phyloP scores from a whole-genome alignment of 1,140 invertebrate genomes.

The Aculops lycopersici region DNA sequence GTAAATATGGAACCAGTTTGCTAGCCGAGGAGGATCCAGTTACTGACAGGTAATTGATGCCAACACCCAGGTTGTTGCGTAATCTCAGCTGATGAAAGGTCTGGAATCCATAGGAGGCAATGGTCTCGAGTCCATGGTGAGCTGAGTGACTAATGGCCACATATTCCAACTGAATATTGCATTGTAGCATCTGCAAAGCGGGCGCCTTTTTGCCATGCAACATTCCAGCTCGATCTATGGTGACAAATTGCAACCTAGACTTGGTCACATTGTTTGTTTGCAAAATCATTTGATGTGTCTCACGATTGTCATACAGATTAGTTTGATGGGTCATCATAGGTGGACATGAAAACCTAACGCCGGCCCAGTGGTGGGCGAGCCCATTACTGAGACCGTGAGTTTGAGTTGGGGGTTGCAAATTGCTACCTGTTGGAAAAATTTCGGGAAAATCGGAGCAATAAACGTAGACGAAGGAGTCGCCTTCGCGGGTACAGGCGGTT shows the following conservation, averaged over 20 bases:
- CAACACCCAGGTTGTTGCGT: conserved; percentile 49
- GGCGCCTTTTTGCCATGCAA: conserved; percentile 76
- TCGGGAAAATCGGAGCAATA: conserved; percentile 40
- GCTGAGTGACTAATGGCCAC: conserved; percentile 53
- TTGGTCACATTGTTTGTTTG: background rate
- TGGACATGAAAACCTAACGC: conserved; percentile 50
- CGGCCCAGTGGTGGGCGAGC: conserved; percentile 61
- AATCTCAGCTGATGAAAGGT: conserved; percentile 23
- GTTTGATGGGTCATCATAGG: no score
- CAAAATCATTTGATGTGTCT: background rate
- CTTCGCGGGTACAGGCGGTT: conserved; percentile 49
- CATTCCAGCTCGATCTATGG: conserved; percentile 74
- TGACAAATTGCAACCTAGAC: conserved; percentile 31
- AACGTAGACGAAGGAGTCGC: conserved; percentile 60
- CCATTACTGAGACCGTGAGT: conserved; percentile 3
- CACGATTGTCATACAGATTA: no score
- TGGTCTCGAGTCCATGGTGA: conserved; percentile 60
- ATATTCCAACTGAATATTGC: conserved; percentile 16
- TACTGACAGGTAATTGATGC: conserved; percentile 51
- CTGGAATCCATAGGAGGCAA: conserved; percentile 48
- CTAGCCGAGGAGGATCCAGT: conserved; percentile 62
- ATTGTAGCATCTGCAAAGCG: conserved; percentile 45
- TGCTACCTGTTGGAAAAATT: background rate
- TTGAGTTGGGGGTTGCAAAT: background rate
- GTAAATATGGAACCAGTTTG: conserved; percentile 29